Base-by-base conservation (phyloP, 1,140 invertebrate genomes). In the Bombus picipes region DNA sequence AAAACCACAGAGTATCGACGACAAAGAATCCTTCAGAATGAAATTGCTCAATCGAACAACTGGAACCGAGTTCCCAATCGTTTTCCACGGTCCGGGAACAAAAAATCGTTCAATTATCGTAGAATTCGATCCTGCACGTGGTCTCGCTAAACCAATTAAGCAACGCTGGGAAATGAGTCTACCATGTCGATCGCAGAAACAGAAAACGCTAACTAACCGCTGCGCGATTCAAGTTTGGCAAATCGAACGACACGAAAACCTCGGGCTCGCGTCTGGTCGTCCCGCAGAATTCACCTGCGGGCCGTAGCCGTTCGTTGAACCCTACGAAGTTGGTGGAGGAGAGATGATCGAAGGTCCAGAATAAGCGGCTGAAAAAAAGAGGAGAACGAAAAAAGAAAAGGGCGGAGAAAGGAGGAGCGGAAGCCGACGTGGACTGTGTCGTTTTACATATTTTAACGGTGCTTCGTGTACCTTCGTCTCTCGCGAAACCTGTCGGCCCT, bases 361-460 rank as follows among this genome's bases (percentile, higher is more conserved):
- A 85, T 81, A 84, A 88, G 76, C 70, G 62, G 37, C 12, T 25
- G 74, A 32, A 74, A 84, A 87, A 84, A 89, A 85, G 83, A 90
- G 81, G 78, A 77, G 83, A 68, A 84, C 74, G 37, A 72, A 71
- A 37, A 59, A 87, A 89, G 89, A 91, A 90, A 90, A 91, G 90
- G 86, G 85, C 71, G 79, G 83, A 86, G 85, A 28, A n/a, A 28
- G 68, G 68, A 88, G 87, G 82, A 72, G 86, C 84, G 81, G 75
- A 82, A 88, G 85, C 73, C 70, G 77, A 86, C 84, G 86, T 85
- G 87, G 88, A 88, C 84, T 82, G 82, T 83, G 89, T 88, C 88
- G 87, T 92, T 93, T 94, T 94, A 93, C 93, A 93, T 94, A 91
- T 94, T 94, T 94, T 93, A 94, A 94, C 92, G 92, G 93, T 94